Percentiles rank a stretch among this genome's conserved stretches.
Conservation (phyloP, 2,888 invertebrate genomes). For the Lottia gigantea region DNA sequence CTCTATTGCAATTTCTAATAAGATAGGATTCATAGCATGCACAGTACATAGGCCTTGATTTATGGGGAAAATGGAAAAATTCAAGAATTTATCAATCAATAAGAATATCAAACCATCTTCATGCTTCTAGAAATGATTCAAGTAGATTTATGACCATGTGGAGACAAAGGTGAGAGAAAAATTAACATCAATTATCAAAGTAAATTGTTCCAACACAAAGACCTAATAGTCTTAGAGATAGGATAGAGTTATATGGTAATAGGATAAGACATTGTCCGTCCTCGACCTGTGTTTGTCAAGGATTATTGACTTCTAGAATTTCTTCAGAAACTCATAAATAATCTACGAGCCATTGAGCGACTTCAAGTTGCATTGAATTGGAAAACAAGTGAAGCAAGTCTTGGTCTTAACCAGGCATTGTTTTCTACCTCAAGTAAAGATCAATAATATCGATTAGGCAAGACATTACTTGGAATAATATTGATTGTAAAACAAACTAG, state of each 20-base stretch:
- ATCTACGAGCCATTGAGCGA: constrained; percentile 8
- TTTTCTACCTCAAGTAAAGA: neutral
- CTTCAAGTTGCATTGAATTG: constrained; percentile 7
- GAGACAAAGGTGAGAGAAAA: no score
- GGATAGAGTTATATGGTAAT: neutral
- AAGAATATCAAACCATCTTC: no score
- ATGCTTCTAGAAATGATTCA: no score
- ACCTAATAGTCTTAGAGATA: no score
- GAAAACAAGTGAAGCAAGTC: constrained; percentile 15
- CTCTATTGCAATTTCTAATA: no score
- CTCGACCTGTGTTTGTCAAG: neutral
- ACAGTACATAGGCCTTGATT: no score
- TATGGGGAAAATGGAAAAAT: no score
- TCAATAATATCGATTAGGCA: neutral
- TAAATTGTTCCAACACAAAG: no score
- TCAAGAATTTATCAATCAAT: no score
- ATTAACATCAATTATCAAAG: no score
- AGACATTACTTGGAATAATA: constrained; percentile 7
- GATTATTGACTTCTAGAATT: neutral
- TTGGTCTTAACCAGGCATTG: constrained; percentile 5
- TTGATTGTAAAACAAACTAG: constrained; percentile 7
- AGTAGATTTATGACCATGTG: no score
- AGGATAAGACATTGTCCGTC: constrained; percentile 5
- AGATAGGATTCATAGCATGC: no score
- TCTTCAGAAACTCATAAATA: constrained; percentile 14